Conservation (phyloP, 2,797 vertebrate species). For the Scolopax rusticola region DNA sequence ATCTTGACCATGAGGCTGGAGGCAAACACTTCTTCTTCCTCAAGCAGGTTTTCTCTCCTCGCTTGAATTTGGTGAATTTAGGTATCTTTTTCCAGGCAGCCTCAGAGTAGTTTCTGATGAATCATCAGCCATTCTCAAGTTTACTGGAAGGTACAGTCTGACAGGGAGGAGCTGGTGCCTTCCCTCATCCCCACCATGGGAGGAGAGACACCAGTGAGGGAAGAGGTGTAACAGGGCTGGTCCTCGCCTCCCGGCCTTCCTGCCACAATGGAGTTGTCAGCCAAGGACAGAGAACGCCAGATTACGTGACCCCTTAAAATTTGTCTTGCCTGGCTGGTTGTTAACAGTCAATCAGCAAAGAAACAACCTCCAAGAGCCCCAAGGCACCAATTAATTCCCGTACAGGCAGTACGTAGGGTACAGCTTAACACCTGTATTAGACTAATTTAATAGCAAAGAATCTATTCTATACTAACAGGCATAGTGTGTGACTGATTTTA, state of each 20-base stretch:
- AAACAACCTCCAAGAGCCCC: conserved; percentile 12
- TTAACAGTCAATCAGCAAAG: conserved; percentile 59
- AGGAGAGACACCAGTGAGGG: background rate
- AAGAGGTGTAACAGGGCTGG: conserved; percentile 1
- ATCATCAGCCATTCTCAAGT: background rate
- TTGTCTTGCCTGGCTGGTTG: conserved; percentile 64
- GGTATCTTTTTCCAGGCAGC: background rate
- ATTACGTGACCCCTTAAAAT: conserved; percentile 61
- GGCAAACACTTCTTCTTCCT: background rate
- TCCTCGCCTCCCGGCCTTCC: background rate
- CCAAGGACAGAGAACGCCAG: background rate
- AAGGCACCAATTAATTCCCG: background rate
- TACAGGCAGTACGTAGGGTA: background rate
- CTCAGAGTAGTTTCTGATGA: background rate
- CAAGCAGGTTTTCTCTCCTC: background rate
- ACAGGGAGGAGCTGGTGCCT: background rate
- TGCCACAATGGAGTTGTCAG: conserved; percentile 65
- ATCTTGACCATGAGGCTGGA: background rate
- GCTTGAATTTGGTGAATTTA: background rate
- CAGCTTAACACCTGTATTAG: conserved; percentile 12
- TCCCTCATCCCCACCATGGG: background rate
- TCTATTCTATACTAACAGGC: background rate
- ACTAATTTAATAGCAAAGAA: background rate
- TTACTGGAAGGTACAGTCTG: background rate
- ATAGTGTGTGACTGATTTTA: background rate